Evolutionary conservation across 1,140 invertebrate species (phyloP).

Genomic region (Triops cancriformis): DNA sequence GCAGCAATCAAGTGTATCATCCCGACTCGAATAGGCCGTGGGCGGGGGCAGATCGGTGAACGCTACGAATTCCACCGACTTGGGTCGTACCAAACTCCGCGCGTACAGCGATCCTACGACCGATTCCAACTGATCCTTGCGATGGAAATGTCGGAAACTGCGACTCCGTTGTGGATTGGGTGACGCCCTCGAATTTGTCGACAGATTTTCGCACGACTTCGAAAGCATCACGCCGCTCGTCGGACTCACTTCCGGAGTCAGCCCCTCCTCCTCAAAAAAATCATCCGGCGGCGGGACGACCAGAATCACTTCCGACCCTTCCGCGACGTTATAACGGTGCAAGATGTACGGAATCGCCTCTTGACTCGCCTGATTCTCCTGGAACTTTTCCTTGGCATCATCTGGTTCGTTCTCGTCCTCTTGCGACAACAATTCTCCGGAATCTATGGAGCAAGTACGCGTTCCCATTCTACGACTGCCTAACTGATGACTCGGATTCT

Average conservation of each 20-base stretch:
- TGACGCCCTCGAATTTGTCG: neutral
- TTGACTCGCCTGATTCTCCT: neutral
- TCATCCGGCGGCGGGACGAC: neutral
- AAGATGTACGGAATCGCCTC: neutral
- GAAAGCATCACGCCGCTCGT: neutral
- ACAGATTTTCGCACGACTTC: neutral
- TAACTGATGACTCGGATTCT: neutral
- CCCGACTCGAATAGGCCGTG: conserved; percentile 19
- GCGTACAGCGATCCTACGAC: neutral
- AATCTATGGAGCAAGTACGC: neutral
- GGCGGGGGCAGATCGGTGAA: conserved; percentile 25
- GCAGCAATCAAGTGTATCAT: conserved; percentile 23
- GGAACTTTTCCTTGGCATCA: neutral
- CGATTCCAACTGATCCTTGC: neutral
- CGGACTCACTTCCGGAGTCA: neutral
- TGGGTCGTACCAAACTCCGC: conserved; percentile 16
- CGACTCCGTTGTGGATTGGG: neutral
- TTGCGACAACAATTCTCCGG: neutral
- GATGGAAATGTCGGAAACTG: neutral
- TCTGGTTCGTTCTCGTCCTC: neutral
- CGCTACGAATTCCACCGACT: conserved; percentile 25
- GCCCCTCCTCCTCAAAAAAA: neutral
- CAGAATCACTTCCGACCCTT: neutral
- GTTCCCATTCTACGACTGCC: neutral
- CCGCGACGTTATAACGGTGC: neutral